Conservation (phyloP, 2,888 invertebrate species). For the Aporophyla nigra region DNA sequence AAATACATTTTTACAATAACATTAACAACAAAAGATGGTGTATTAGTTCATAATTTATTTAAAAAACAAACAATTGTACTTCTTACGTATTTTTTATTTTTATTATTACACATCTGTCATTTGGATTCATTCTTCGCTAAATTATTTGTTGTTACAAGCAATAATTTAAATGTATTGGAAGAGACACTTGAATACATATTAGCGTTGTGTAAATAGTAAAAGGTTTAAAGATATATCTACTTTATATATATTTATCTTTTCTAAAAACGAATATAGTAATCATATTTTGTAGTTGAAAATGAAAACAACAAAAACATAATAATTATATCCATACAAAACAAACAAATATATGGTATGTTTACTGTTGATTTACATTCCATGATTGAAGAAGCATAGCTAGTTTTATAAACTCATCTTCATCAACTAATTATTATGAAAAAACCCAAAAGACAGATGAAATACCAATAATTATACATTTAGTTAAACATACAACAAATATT, state of each 20-base stretch:
- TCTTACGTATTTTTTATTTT: conserved; percentile 53
- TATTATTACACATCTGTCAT: conserved; percentile 22
- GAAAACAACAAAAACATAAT: neutral
- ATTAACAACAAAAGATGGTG: conserved; percentile 72
- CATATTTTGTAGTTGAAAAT: neutral
- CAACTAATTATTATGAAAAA: neutral
- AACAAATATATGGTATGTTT: too few species aligned
- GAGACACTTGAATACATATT: neutral
- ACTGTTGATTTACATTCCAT: neutral
- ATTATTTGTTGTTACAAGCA: neutral
- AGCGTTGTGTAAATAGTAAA: neutral
- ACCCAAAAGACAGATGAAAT: conserved; percentile 47
- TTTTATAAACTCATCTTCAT: neutral
- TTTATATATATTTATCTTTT: neutral
- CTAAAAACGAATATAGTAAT: neutral
- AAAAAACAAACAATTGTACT: conserved; percentile 64
- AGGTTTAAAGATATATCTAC: neutral
- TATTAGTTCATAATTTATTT: conserved; percentile 58
- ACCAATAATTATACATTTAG: conserved; percentile 34
- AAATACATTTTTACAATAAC: conserved; percentile 69
- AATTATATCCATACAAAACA: too few species aligned
- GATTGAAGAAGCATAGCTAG: neutral
- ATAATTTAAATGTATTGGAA: neutral
- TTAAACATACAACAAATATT: conserved; percentile 51
- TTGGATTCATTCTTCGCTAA: neutral